Evolutionary conservation across 2,113 vertebrate species (phyloP), one percentile per base, ranked within the genome.

Genomic region (Indri indri): DNA sequence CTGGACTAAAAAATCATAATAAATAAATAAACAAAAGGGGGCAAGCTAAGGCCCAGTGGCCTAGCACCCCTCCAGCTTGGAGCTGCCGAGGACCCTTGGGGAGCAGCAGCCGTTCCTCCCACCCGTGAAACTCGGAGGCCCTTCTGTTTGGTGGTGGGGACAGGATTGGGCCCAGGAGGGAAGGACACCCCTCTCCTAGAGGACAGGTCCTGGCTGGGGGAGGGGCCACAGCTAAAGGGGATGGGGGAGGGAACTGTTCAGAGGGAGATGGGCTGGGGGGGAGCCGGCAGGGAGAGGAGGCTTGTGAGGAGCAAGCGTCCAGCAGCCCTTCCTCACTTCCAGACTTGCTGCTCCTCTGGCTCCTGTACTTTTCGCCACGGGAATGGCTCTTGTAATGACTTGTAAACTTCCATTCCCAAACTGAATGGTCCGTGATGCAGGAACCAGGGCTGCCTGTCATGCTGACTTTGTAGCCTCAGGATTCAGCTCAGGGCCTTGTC

Each of bases 1-100:
- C 98, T 93, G 84, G 97, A 98, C 98, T 97, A 95, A 98, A 98
- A 98, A 98, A 96, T 98, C 98, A 98, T 98, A 98, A 98, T 98
- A 98, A 97, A 98, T 98, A 98, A 97, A 98, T 97, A 97, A 99
- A 98, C 97, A 96, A 94, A 97, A 92, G 88, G 97, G 91, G 70
- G 37, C 90, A 95, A 50, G 84, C 42, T 22, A 61, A 95, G 93
- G 90, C 98, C 94, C 84, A 13, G 96, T 1, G 37, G 42, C 52
- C 54, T 10, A 63, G 45, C 96, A 65, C 25, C 90, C 40, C n/a
- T 20, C 74, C 14, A 2, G 22, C 68, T 23, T 13, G 70, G 66
- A 22, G 66, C n/a, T 68, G 66, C 20, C 37, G 66, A 37, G 65
- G 65, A 71, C 77, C 92, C 79, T 7, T 23, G 76, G 68, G 79